phyloP scores from a whole-genome alignment of 2,888 invertebrate species.

The Drosophila neutralis region DNA sequence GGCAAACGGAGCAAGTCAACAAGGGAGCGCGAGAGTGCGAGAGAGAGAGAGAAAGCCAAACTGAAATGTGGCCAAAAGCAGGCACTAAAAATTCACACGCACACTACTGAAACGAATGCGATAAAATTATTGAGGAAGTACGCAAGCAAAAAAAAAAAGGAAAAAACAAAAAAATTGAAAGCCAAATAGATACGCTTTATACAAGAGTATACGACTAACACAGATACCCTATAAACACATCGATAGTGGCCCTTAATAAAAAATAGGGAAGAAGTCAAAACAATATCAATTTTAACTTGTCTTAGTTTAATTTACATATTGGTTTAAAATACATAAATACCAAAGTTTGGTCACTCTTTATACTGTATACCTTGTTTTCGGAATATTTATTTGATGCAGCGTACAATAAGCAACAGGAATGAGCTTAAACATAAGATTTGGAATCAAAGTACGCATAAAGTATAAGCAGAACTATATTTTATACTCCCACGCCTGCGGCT shows the following conservation, averaged over 20 bases:
- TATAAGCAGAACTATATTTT: conserved; percentile 18
- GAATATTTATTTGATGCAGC: neutral
- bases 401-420: conserved; percentile 54
- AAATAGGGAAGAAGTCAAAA: neutral
- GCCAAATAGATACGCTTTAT: neutral
- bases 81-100: conserved; percentile 75
- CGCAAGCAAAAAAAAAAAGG: conserved; percentile 49
- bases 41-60: conserved; percentile 15
- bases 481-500: conserved; percentile 27
- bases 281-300: neutral
- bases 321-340: neutral
- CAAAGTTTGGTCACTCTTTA: neutral
- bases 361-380: too few species aligned
- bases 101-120: conserved; percentile 65
- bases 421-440: conserved; percentile 18
- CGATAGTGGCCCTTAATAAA: neutral
- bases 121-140: conserved; percentile 81
- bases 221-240: conserved; percentile 3
- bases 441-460: conserved; percentile 6
- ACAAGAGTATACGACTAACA: too few species aligned
- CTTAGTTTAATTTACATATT: neutral
- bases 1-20: conserved; percentile 11
- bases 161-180: conserved; percentile 12
- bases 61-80: conserved; percentile 73
- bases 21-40: neutral